Evolutionary conservation across 1,140 invertebrate genomes (phyloP).

Genomic region (Hermetia illucens): DNA sequence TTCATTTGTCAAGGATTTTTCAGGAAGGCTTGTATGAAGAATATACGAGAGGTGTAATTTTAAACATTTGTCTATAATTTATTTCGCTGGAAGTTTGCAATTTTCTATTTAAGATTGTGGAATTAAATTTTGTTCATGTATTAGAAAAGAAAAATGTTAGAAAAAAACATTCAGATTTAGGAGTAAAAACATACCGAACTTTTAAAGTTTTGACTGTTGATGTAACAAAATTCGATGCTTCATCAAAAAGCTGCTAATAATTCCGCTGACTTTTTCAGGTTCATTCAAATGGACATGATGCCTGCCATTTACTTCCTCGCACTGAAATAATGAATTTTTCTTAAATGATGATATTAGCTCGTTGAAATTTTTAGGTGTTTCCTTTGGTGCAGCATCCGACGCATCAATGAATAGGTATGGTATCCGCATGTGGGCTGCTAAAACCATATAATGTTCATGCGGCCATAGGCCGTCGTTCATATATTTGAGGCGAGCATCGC

Average conservation of each 20-base stretch:
- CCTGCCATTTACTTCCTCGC: slow-evolving; percentile 40
- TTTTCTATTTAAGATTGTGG: too few species aligned
- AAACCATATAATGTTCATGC: slow-evolving; percentile 28
- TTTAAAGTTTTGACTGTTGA: too few species aligned
- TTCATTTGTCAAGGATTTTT: too few species aligned
- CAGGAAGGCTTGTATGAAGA: too few species aligned
- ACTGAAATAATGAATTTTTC: slow-evolving; percentile 37
- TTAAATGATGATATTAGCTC: slow-evolving; percentile 36
- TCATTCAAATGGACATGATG: slow-evolving; percentile 56
- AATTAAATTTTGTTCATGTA: too few species aligned
- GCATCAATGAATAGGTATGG: slow-evolving; percentile 38
- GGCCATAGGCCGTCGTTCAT: slow-evolving; percentile 27
- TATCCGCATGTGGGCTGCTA: slow-evolving; percentile 30
- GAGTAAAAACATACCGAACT: too few species aligned
- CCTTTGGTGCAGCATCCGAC: slow-evolving; percentile 33
- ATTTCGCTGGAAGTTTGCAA: too few species aligned
- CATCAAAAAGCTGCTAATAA: slow-evolving; percentile 37
- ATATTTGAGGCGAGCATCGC: slow-evolving; percentile 36
- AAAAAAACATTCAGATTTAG: too few species aligned
- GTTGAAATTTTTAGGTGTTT: slow-evolving; percentile 31
- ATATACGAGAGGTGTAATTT: too few species aligned
- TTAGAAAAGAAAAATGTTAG: too few species aligned
- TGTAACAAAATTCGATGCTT: too few species aligned
- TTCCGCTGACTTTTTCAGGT: slow-evolving; percentile 35
- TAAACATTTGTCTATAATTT: too few species aligned